Evolutionary conservation across 2,797 vertebrate species (phyloP).

Genomic region (Peromyscus aztecus): DNA sequence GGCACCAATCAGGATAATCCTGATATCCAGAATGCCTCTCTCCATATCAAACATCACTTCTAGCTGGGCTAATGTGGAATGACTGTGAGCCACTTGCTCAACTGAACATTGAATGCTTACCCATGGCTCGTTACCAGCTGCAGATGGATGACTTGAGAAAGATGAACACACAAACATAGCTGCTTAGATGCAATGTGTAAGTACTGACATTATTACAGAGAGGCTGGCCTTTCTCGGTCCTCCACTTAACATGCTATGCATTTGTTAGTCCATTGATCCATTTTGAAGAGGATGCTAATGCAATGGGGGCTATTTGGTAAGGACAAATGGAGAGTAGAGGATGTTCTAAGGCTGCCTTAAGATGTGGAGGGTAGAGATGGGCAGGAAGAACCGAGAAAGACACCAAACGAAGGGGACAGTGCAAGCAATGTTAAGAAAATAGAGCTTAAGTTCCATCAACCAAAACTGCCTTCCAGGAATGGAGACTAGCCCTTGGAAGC

Average conservation of each 20-base stretch:
- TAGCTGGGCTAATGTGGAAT: conserved; percentile 50
- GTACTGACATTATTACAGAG: background rate
- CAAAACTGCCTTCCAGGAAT: background rate
- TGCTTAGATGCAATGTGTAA: conserved; percentile 63
- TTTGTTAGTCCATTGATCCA: conserved; percentile 66
- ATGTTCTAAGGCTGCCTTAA: background rate
- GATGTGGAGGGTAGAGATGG: background rate
- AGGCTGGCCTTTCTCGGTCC: background rate
- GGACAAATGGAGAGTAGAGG: background rate
- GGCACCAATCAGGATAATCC: background rate
- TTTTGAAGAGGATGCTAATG: conserved; percentile 63
- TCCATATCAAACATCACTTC: background rate
- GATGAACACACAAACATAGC: conserved; percentile 59
- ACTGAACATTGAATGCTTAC: conserved; percentile 64
- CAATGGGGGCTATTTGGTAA: conserved; percentile 50
- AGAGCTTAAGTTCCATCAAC: background rate
- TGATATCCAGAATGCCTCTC: background rate
- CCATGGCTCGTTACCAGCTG: conserved; percentile 48
- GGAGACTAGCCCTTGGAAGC: background rate
- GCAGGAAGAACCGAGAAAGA: background rate
- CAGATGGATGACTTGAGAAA: conserved; percentile 69
- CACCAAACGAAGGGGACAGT: background rate
- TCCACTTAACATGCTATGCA: background rate
- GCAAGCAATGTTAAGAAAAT: background rate
- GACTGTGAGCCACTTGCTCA: conserved; percentile 64